phyloP scores from a whole-genome alignment of 2,113 vertebrate genomes.

The Megalops atlanticus region DNA sequence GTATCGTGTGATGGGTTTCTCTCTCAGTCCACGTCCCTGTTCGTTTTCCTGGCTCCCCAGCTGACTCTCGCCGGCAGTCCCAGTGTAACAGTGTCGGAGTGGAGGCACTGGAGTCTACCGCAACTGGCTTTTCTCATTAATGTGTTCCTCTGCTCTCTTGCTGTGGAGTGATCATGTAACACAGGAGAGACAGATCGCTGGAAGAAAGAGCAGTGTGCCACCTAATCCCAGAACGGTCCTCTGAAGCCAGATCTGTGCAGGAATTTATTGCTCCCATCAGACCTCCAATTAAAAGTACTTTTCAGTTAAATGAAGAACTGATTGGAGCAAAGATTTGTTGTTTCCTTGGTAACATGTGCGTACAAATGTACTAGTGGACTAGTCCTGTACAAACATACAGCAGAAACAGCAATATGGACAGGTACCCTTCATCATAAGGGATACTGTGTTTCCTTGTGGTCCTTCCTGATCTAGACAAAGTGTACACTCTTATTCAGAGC shows the following conservation, averaged over 20 bases:
- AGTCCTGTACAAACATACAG: too few species aligned
- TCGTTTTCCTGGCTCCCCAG: not conserved
- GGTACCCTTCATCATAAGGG: too few species aligned
- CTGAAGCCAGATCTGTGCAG: not conserved
- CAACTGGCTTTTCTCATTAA: not conserved
- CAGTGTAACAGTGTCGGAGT: not conserved
- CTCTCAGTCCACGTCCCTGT: not conserved
- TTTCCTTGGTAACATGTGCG: not conserved
- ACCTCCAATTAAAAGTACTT: constrained; percentile 3
- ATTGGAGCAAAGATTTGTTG: not conserved
- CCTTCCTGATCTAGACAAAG: too few species aligned
- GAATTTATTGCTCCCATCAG: not conserved
- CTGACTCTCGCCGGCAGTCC: not conserved
- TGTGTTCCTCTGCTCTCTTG: not conserved
- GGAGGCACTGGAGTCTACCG: not conserved
- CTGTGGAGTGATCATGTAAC: not conserved
- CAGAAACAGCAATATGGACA: too few species aligned
- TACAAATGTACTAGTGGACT: too few species aligned
- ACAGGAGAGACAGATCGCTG: not conserved
- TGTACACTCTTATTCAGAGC: too few species aligned
- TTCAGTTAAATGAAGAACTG: not conserved
- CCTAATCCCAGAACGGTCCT: not conserved
- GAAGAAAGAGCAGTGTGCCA: not conserved
- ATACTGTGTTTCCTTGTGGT: too few species aligned
- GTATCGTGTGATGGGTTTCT: not conserved